phyloP scores from a whole-genome alignment of 2,797 vertebrate species.

The Myotis vivesi region DNA sequence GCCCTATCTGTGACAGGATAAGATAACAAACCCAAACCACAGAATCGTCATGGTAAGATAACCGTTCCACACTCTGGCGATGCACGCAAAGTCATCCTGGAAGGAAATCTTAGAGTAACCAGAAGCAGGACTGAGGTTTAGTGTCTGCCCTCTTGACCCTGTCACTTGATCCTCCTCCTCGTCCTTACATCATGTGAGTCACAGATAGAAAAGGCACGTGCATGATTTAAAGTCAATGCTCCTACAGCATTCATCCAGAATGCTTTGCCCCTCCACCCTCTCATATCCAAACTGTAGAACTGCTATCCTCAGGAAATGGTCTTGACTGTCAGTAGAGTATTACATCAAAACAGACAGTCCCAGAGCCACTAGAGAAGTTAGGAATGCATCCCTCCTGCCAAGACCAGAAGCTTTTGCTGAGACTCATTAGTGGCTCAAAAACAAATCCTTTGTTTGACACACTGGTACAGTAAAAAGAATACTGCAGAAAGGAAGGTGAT shows the following conservation, averaged over 20 bases:
- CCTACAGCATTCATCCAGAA: background rate
- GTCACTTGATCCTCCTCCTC: background rate
- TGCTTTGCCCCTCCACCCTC: background rate
- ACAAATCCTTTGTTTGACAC: background rate
- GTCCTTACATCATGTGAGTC: constrained; percentile 40
- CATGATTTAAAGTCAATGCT: constrained; percentile 16
- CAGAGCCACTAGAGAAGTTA: background rate
- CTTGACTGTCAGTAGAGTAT: background rate
- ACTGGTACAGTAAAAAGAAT: background rate
- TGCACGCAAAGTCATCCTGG: background rate
- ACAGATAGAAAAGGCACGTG: constrained; percentile 9
- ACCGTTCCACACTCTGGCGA: background rate
- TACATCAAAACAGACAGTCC: background rate
- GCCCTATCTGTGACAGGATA: background rate
- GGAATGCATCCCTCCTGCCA: background rate
- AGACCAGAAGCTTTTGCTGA: background rate
- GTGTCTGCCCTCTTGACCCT: constrained; percentile 3
- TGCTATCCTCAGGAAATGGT: background rate
- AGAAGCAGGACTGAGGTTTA: background rate
- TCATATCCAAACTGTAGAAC: background rate
- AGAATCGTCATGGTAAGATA: background rate
- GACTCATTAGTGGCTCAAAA: background rate
- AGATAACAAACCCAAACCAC: constrained; percentile 13
- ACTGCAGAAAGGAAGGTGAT: background rate
- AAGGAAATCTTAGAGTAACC: background rate